A percentile compares a stretch with the other conserved stretches of the same genome.
phyloP scores from a whole-genome alignment of 2,888 invertebrate genomes.

The Matsumyia berberina region DNA sequence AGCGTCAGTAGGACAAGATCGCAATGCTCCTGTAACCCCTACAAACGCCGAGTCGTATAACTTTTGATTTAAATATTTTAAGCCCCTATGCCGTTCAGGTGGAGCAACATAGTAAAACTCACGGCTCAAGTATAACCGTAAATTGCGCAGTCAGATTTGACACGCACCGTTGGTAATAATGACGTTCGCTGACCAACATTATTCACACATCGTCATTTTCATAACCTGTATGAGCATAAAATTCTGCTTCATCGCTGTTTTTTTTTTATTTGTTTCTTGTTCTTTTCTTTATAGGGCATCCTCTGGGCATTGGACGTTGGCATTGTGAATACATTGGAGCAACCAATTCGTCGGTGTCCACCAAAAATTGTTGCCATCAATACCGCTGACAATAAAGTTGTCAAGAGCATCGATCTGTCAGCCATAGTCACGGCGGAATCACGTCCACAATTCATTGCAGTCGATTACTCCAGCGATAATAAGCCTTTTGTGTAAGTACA shows the following conservation, averaged over 20 bases:
- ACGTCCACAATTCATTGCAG: constrained; percentile 86
- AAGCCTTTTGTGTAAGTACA: constrained; percentile 83
- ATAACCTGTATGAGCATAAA: not conserved
- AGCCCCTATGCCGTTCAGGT: no score
- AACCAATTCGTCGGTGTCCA: constrained; percentile 86
- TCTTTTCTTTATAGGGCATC: constrained; percentile 82
- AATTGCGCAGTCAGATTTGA: no score
- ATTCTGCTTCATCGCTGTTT: not conserved
- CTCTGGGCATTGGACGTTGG: constrained; percentile 88
- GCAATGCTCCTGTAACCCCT: no score
- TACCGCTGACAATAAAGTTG: constrained; percentile 86
- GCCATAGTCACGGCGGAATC: constrained; percentile 85
- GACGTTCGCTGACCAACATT: no score
- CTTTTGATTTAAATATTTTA: no score
- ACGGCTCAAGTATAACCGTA: no score
- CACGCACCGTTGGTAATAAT: no score
- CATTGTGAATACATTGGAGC: constrained; percentile 86
- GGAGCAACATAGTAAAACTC: no score
- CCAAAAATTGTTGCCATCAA: constrained; percentile 87
- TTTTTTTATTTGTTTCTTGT: not conserved
- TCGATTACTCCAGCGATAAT: constrained; percentile 86
- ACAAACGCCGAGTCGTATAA: no score
- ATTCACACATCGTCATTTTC: no score
- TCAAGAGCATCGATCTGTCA: constrained; percentile 86
- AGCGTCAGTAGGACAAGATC: no score